Evolutionary conservation across 1,140 invertebrate species (phyloP), one percentile per base, ranked within the genome.

Genomic region (Pomphorhynchus laevis): DNA sequence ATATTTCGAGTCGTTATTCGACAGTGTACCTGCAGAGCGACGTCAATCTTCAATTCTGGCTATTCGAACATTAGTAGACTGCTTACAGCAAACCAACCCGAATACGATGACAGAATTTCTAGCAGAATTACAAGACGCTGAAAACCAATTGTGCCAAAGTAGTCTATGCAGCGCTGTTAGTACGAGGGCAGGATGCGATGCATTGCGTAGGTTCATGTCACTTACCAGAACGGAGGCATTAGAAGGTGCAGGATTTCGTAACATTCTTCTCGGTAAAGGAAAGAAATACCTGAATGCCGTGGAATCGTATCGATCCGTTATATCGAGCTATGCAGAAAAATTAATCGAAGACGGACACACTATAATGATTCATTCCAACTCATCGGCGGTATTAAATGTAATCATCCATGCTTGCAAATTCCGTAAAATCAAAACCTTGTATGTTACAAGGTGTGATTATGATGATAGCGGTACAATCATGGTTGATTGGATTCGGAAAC

Each of bases 341-440:
- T 20, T 35, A 16, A 35, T 35, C 18, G 17, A 11, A 3, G 34
- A 35, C 14, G 17, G 17, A 35, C n/a, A 14, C 12, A 71, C 64
- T 58, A 70, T 91, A 38, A 56, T 91, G 21, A 77, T 72, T 1
- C 76, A 89, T 57, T 84, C 79, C 5, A 48, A 70, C 50, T 89
- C 79, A 9, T 65, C 76, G 53, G 79, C 84, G 3, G 80, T 93
- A 0, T 57, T 84, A 18, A 67, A 76, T 58, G 70, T 77, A 6
- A 63, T 93, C 51, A 65, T 69, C 47, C 65, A 71, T 49, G 79
- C 79, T 21, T 68, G 64, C 6, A 63, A 66, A 47, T 66, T 64
- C 17, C 50, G 53, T 34, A 79, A 73, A 59, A 64, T 69, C 45
- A 84, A 89, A 55, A 64, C 74, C 54, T 77, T 89, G 3, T 89